Evolutionary conservation across 2,888 invertebrate species (phyloP).

Genomic region (Agriotes lineatus): DNA sequence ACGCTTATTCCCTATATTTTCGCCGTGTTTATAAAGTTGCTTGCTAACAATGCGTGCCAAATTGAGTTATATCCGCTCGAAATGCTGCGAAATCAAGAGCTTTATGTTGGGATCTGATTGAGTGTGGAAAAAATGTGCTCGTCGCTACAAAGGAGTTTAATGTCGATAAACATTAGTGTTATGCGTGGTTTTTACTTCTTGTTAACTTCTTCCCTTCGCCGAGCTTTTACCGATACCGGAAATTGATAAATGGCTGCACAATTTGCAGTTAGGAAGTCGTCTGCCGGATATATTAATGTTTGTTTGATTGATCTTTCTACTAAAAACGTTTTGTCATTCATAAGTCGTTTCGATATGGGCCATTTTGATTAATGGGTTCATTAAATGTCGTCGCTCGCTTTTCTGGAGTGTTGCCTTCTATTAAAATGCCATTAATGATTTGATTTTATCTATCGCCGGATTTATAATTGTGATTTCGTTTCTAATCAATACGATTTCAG

Average conservation of each 20-base stretch:
- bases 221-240: constrained; percentile 44
- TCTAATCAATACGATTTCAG: not conserved
- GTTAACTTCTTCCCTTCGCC: constrained; percentile 29
- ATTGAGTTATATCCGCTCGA: constrained; percentile 47
- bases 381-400: constrained; percentile 44
- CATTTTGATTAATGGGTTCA: constrained; percentile 52
- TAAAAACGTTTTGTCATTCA: constrained; percentile 44
- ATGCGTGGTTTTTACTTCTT: constrained; percentile 35
- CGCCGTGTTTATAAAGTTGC: constrained; percentile 44
- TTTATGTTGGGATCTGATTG: constrained; percentile 44
- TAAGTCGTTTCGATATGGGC: constrained; percentile 46
- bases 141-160: constrained; percentile 35
- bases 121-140: constrained; percentile 41
- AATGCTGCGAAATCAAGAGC: constrained; percentile 45
- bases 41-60: constrained; percentile 45
- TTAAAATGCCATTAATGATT: constrained; percentile 34
- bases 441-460: constrained; percentile 16
- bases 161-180: constrained; percentile 43
- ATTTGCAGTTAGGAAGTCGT: constrained; percentile 52
- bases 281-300: constrained; percentile 52
- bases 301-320: constrained; percentile 51
- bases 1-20: constrained; percentile 43
- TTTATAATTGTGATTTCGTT: constrained; percentile 12
- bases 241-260: constrained; percentile 51
- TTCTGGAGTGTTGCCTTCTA: constrained; percentile 33